These are phyloP conservation scores for Nebria brevicollis DNA, from an alignment of 2,888 invertebrate species.

Conservation along the genomic window DNA sequence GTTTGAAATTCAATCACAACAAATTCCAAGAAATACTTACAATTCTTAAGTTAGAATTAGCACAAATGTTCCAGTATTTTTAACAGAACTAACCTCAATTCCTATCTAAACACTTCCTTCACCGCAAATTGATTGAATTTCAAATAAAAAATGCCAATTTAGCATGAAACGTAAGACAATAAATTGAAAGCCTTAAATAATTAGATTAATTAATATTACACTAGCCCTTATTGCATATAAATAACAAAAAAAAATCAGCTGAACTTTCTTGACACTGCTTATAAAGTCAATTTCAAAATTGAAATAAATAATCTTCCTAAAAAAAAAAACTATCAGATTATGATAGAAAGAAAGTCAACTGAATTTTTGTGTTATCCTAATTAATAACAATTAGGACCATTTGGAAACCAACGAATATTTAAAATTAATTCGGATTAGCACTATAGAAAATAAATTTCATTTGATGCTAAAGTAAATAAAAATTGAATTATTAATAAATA, in stretches of 20 bases:
- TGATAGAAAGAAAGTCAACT: neutral
- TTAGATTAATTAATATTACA: slow-evolving; percentile 14
- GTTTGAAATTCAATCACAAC: slow-evolving; percentile 23
- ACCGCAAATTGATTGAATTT: slow-evolving; percentile 17
- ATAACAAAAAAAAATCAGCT: neutral
- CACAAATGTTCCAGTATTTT: neutral
- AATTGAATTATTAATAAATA: too few species aligned
- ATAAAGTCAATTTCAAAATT: neutral
- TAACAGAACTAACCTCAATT: neutral
- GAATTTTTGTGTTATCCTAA: neutral
- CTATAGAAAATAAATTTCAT: neutral
- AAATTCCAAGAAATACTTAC: neutral
- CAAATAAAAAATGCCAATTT: slow-evolving; percentile 28
- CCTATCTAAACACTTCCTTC: neutral
- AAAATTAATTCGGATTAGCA: neutral
- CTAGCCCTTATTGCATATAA: neutral
- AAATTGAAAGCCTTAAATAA: slow-evolving; percentile 40
- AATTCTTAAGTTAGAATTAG: neutral
- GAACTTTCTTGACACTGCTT: neutral
- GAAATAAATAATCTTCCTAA: neutral
- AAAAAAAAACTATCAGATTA: neutral
- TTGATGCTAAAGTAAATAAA: too few species aligned
- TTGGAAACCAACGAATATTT: neutral
- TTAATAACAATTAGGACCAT: neutral
- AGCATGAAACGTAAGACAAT: slow-evolving; percentile 41